Percentiles rank a stretch among this genome's conserved stretches.
Conservation (phyloP, 2,113 vertebrate species). For the Boulengeromyrus knoepffleri region DNA sequence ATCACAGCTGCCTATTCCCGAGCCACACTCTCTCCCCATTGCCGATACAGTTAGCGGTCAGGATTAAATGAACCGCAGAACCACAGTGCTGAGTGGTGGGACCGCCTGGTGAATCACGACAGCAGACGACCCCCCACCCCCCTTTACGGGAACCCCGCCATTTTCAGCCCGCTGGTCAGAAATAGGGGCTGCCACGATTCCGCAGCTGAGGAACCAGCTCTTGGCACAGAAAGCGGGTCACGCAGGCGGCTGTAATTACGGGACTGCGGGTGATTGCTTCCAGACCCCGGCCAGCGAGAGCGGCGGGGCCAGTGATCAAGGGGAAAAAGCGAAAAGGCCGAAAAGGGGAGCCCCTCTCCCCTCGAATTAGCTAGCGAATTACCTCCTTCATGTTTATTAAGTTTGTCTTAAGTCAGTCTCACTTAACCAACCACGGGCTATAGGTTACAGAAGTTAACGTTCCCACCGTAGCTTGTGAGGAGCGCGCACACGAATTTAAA, state of each 20-base stretch:
- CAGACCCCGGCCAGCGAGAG: background rate
- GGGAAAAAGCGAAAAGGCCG: background rate
- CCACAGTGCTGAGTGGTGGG: background rate
- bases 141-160: background rate
- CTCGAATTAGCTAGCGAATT: background rate
- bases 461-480: background rate
- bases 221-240: background rate
- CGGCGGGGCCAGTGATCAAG: background rate
- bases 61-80: background rate
- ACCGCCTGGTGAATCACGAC: background rate
- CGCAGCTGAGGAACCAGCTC: background rate
- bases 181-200: background rate
- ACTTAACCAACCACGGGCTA: background rate
- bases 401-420: background rate
- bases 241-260: background rate
- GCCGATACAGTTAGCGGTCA: background rate
- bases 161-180: background rate
- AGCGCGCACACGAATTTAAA: background rate
- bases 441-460: background rate
- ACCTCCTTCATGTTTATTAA: background rate
- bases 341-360: background rate
- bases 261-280: slow-evolving; percentile 15
- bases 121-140: background rate
- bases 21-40: background rate
- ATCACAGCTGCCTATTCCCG: background rate